These are phyloP conservation scores for Tupaia chinensis DNA, from an alignment of 2,113 vertebrate genomes.

Conservation along the genomic window DNA sequence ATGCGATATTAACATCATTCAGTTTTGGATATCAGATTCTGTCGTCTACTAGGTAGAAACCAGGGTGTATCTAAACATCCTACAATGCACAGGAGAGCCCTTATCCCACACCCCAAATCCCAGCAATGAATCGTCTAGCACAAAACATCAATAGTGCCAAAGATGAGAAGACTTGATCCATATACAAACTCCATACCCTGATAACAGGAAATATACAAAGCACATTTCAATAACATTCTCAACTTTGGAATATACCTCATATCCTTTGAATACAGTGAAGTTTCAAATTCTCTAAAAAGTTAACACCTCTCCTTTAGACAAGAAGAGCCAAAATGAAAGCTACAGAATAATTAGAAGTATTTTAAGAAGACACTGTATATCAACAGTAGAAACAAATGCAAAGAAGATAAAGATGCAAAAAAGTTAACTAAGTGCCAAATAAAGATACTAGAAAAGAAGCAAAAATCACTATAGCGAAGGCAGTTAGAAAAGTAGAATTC, in stretches of 20 bases:
- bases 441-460: not conserved
- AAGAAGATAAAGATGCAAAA: not conserved
- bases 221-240: conserved; percentile 3
- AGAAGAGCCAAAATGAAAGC: not conserved
- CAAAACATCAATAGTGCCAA: not conserved
- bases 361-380: not conserved
- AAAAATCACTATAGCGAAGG: not conserved
- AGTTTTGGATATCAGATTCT: not conserved
- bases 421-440: not conserved
- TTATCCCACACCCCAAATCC: not conserved
- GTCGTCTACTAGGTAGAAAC: not conserved
- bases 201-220: not conserved
- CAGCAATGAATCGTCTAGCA: not conserved
- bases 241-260: not conserved
- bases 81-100: not conserved
- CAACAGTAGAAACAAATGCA: not conserved
- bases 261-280: not conserved
- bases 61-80: not conserved
- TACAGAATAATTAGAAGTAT: not conserved
- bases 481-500: not conserved
- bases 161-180: not conserved
- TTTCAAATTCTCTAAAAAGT: conserved; percentile 1
- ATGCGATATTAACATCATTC: not conserved
- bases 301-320: not conserved
- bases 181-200: not conserved